Percentiles rank a stretch among this genome's conserved stretches.
Evolutionary conservation across 1,140 invertebrate species (phyloP).

Genomic region (Frieseomelitta varia): DNA sequence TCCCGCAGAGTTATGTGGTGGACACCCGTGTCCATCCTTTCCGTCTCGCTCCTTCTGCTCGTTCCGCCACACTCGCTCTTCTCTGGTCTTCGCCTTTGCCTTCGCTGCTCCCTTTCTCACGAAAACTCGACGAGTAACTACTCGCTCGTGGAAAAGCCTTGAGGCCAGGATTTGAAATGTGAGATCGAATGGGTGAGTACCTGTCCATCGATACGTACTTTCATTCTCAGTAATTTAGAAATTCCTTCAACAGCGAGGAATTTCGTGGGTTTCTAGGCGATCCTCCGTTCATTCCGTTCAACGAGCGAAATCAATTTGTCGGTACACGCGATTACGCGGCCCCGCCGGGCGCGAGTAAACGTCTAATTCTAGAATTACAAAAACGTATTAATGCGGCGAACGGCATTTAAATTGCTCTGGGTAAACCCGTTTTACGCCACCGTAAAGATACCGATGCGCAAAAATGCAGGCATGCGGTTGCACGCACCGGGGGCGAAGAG

Average conservation of each 20-base stretch:
- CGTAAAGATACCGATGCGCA: constrained; percentile 61
- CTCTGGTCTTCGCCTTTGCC: background rate
- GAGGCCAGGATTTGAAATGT: no score
- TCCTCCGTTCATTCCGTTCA: background rate
- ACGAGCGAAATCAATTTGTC: constrained; percentile 21
- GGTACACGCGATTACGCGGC: background rate
- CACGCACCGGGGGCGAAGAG: background rate
- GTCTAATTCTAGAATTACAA: constrained; percentile 50
- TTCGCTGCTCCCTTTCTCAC: background rate
- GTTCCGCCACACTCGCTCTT: background rate
- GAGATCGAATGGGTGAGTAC: no score
- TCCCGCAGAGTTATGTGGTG: constrained; percentile 73
- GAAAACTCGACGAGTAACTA: constrained; percentile 15
- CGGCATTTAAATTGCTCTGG: constrained; percentile 53
- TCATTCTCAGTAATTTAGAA: no score
- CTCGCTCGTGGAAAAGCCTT: background rate
- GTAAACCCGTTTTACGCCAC: constrained; percentile 58
- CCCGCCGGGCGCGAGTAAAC: background rate
- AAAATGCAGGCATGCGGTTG: constrained; percentile 47
- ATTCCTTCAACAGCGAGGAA: background rate
- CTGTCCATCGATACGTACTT: no score
- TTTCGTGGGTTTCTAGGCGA: background rate
- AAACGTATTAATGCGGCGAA: constrained; percentile 53
- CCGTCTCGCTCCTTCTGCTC: constrained; percentile 30
- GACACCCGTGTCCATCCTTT: constrained; percentile 55